Conservation (phyloP, 2,797 vertebrate genomes). For the Eulemur coronatus region DNA sequence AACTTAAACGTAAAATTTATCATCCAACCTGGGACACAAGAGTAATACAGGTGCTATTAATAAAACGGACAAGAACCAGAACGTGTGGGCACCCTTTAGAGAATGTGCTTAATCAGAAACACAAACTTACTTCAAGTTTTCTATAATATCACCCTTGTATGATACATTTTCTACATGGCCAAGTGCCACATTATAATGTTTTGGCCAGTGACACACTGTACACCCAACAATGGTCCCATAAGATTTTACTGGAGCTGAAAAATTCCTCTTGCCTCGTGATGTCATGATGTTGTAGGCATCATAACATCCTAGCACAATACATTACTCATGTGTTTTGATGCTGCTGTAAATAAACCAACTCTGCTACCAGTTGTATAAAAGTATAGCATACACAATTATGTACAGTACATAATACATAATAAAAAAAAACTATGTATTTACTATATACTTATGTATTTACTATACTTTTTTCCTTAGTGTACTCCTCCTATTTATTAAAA, state of each 20-base stretch:
- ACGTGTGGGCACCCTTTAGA: background rate
- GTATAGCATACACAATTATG: background rate
- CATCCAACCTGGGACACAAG: background rate
- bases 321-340: background rate
- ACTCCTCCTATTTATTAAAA: background rate
- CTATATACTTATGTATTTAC: background rate
- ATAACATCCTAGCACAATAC: background rate
- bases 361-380: background rate
- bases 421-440: background rate
- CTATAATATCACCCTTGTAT: background rate
- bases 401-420: background rate
- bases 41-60: background rate
- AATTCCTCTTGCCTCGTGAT: background rate
- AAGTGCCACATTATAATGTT: background rate
- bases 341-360: background rate
- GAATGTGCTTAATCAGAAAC: background rate
- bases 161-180: background rate
- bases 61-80: background rate
- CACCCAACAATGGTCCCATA: background rate
- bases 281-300: background rate
- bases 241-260: background rate
- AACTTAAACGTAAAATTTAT: conserved; percentile 26
- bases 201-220: background rate
- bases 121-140: background rate
- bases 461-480: background rate